Conservation (phyloP, 92 coral and sea anemone genomes). For the Porites evermanni region DNA sequence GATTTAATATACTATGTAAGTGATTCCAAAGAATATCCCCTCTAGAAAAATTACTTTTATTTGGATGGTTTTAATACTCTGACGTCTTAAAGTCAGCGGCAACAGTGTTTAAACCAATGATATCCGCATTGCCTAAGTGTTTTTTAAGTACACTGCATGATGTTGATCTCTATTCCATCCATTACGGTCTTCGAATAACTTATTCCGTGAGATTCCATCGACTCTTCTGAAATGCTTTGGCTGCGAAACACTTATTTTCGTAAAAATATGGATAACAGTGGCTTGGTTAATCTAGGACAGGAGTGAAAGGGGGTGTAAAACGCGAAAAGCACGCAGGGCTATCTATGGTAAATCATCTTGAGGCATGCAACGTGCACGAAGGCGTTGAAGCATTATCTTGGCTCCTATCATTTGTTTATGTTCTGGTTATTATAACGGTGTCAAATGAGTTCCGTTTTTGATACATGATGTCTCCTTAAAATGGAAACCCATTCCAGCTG, state of each 20-base stretch:
- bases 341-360: background rate
- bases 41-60: background rate
- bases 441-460: slow-evolving; percentile 41
- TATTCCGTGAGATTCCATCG: background rate
- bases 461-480: slow-evolving; percentile 19
- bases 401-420: slow-evolving; percentile 52
- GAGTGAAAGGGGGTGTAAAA: background rate
- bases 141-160: slow-evolving; percentile 14
- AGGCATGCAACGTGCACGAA: background rate
- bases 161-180: slow-evolving; percentile 9
- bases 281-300: background rate
- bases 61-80: background rate
- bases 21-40: background rate
- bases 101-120: background rate
- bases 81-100: background rate
- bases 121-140: background rate
- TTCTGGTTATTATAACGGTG: slow-evolving; percentile 47
- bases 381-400: slow-evolving; percentile 37
- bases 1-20: slow-evolving; percentile 7
- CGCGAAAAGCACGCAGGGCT: slow-evolving; percentile 25
- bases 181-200: background rate
- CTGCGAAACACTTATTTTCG: background rate
- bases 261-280: background rate
- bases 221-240: background rate
- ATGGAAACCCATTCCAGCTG: slow-evolving; percentile 50